Evolutionary conservation across 1,140 invertebrate genomes (phyloP), one percentile per base, ranked within the genome.

Genomic region (Wiebesia pumilae): DNA sequence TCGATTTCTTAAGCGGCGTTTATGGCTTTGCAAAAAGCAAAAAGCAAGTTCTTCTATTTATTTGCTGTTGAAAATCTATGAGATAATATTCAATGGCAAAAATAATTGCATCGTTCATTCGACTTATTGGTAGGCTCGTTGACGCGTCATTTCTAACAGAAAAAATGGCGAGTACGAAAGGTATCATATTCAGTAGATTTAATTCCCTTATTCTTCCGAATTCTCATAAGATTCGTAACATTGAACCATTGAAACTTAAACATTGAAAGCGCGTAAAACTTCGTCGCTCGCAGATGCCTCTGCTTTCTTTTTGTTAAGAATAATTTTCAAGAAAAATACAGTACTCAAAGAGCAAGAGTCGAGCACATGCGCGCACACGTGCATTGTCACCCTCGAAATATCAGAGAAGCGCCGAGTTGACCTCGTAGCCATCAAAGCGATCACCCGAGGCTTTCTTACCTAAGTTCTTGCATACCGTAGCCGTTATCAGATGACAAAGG

Each of bases 401-500:
- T 40, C 69, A 51, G 83, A 54, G 77, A n/a, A 19, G 33, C 24
- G 71, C 89, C n/a, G 90, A 93, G 81, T 71, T 92, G 90, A 92
- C 91, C 90, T 88, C 89, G 89, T 90, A 91, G 90, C 90, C 91
- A 91, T 93, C 92, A 93, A 93, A 93, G 92, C 90, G 91, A 92
- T 92, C 91, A 93, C 92, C 92, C 90, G 91, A 93, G 92, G 92
- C 93, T 93, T 92, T 90, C 91, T 93, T 92, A 91, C 87, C 87
- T 85, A 90, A 89, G 90, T 91, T 91, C 90, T 92, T 89, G 91
- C 92, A 94, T 94, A 93, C 93, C 93, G 90, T 91, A 89, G 90
- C 90, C 91, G 90, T 93, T 94, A 93, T 94, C 93, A 93, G 93
- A 93, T 93, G 93, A 93, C 93, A 94, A 94, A 93, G 93, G 91